phyloP scores from a whole-genome alignment of 1,140 invertebrate genomes.

The Dinothrombium tinctorium region DNA sequence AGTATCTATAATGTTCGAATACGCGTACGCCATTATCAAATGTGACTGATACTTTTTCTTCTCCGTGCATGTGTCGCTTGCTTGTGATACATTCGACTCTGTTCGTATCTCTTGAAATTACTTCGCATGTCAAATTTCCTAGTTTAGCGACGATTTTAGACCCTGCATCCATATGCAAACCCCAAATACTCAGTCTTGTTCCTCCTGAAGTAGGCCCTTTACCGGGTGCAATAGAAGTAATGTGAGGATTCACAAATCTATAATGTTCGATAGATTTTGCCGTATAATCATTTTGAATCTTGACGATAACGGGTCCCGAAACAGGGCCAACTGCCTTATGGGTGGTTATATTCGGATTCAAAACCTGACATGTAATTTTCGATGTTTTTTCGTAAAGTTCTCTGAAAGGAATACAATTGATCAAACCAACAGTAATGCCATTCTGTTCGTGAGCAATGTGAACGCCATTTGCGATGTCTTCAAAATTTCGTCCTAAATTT shows the following conservation, averaged over 20 bases:
- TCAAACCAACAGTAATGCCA: conserved; percentile 11
- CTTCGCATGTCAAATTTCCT: conserved; percentile 58
- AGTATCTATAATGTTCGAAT: conserved; percentile 45
- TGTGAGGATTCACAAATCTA: conserved; percentile 37
- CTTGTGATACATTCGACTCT: conserved; percentile 64
- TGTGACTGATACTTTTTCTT: conserved; percentile 47
- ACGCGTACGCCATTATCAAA: conserved; percentile 53
- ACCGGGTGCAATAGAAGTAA: conserved; percentile 53
- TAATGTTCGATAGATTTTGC: conserved; percentile 36
- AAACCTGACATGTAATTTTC: conserved; percentile 58
- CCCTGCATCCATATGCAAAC: conserved; percentile 80
- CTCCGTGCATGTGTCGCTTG: conserved; percentile 33
- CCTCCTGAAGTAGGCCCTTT: conserved; percentile 81
- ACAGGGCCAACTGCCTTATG: conserved; percentile 2
- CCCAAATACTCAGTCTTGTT: conserved; percentile 62
- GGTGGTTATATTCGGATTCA: conserved; percentile 33
- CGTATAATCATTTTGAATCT: conserved; percentile 55
- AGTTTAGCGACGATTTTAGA: conserved; percentile 71
- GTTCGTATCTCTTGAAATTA: conserved; percentile 40
- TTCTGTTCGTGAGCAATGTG: conserved; percentile 30
- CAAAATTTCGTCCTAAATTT: conserved; percentile 83
- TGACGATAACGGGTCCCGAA: conserved; percentile 31
- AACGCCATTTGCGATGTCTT: conserved; percentile 72
- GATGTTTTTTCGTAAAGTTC: conserved; percentile 57
- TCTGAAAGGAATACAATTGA: conserved; percentile 29